Evolutionary conservation across 2,888 invertebrate species (phyloP), one percentile per base, ranked within the genome.

Genomic region (Stegophylla sp.): DNA sequence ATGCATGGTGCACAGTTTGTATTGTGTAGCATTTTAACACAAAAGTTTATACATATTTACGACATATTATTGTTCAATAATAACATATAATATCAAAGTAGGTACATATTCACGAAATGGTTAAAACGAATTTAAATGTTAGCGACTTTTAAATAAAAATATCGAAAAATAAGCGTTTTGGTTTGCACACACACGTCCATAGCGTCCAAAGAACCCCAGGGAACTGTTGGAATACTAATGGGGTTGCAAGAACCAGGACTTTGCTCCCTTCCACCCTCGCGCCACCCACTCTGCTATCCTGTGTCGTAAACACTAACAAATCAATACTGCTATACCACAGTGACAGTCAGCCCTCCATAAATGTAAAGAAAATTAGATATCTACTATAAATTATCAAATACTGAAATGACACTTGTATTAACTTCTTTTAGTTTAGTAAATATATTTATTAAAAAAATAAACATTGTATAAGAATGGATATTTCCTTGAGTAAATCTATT

Each of bases 191-290:
- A 28, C 79, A 59, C 59, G 48, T 41, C 79, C 51, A 71, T 63
- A 79, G 51, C 79, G 79, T 61, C 28, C 56, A 51, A 69, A 79
- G 71, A 79, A 79, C 71, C 71, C 69, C 79, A 79, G 79, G 79
- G 79, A 79, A 79, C 79, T 77, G 77, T 77, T 77, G 77, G 77
- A 77, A 77, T 77, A 69, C 77, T 79, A 79, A 79, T 79, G 61
- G 79, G 79, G 79, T 69, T 71, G 71, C 77, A 77, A 77, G 77
- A 77, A 56, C 79, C 69, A 71, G 79, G 69, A 69, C 69, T 79
- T 28, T 48, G 61, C 61, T 59, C 79, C 71, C 48, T 69, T 59
- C 67, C 77, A 34, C 79, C 79, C 48, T 34, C 69, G 23, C 79
- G 59, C 56, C 79, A 48, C 56, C 79, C 71, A 28, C 45, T 59